A percentile compares a stretch with the other conserved stretches of the same genome.
These are phyloP conservation scores for Actenoides hombroni DNA, from an alignment of 2,113 vertebrate species.

Conservation along the genomic window DNA sequence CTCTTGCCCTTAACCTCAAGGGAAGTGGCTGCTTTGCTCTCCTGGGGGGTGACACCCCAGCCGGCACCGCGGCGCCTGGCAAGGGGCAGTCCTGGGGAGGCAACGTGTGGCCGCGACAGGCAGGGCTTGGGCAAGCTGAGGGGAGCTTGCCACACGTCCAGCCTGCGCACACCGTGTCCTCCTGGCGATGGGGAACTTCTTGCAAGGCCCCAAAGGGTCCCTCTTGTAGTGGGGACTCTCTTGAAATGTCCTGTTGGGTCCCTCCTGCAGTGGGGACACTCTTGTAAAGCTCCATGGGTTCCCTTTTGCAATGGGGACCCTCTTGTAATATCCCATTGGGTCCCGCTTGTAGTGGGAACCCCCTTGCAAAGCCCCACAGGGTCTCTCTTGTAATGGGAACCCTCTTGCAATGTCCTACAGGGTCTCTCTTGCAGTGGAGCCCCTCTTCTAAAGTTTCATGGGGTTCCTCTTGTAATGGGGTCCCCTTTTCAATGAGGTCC, in stretches of 20 bases:
- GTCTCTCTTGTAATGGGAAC: neutral
- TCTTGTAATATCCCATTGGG: neutral
- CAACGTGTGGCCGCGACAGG: accelerated
- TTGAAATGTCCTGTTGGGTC: neutral
- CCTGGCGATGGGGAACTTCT: neutral
- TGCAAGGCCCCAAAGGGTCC: neutral
- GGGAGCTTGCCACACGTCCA: neutral
- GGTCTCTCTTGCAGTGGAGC: no score
- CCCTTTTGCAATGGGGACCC: neutral
- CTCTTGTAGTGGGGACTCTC: neutral
- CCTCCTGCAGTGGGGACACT: neutral
- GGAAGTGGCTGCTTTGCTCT: neutral
- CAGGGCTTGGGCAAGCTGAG: neutral
- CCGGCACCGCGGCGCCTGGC: accelerated
- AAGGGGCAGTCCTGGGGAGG: accelerated
- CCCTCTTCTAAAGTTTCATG: neutral
- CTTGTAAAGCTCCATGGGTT: neutral
- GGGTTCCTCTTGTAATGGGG: neutral
- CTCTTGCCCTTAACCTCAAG: neutral
- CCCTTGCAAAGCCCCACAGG: accelerated
- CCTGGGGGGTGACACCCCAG: neutral
- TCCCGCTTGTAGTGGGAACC: neutral
- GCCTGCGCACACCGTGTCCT: accelerated
- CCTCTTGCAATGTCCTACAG: neutral
- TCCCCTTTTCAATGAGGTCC: neutral